These are phyloP conservation scores for Brachylomia viminalis DNA, from an alignment of 2,888 invertebrate genomes.

Conservation along the genomic window DNA sequence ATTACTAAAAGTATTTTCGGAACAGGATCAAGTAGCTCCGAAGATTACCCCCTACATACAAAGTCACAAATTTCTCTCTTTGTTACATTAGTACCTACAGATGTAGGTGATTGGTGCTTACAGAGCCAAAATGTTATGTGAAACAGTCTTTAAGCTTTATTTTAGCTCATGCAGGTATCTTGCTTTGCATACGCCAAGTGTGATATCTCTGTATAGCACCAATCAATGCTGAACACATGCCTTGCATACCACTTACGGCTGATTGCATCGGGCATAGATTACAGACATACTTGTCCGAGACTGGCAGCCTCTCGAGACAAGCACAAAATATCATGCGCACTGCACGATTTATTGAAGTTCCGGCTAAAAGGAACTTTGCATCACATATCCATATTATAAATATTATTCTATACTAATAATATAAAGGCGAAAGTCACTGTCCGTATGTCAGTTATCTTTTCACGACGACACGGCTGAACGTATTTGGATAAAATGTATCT, in stretches of 20 bases:
- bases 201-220: slow-evolving; percentile 4
- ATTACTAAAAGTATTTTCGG: neutral
- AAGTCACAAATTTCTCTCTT: neutral
- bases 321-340: slow-evolving; percentile 20
- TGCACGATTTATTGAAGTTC: slow-evolving; percentile 30
- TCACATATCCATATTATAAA: no score
- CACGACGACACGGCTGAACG: neutral
- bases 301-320: slow-evolving; percentile 52
- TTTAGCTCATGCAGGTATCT: neutral
- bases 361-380: neutral
- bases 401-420: neutral
- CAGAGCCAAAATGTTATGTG: neutral
- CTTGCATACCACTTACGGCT: slow-evolving; percentile 41
- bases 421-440: neutral
- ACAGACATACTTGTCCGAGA: slow-evolving; percentile 39
- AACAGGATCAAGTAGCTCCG: neutral
- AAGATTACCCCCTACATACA: neutral
- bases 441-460: neutral
- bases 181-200: slow-evolving; percentile 1
- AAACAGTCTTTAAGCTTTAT: neutral
- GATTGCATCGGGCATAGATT: slow-evolving; percentile 55
- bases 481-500: neutral
- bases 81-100: neutral
- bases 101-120: neutral
- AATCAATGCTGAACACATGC: slow-evolving; percentile 41